These are phyloP conservation scores for Salvelinus sp. DNA, from an alignment of 2,113 vertebrate species.

Conservation along the genomic window DNA sequence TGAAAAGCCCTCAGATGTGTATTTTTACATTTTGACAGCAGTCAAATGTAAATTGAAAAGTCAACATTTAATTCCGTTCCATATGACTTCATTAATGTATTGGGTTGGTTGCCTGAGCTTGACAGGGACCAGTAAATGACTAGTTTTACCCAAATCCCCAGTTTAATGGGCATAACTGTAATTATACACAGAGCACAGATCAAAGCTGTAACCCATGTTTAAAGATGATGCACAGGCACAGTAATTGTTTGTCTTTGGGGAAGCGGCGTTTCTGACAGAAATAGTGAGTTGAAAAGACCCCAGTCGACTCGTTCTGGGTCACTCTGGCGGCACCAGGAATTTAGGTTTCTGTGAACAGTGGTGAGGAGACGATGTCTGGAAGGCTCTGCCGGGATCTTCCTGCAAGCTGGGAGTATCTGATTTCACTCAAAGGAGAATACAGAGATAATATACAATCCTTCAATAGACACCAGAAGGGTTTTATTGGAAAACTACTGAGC, in stretches of 20 bases:
- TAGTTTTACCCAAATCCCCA: background rate
- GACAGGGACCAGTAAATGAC: background rate
- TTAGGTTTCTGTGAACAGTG: too few relatives aligned
- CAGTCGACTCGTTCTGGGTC: conserved; percentile 6
- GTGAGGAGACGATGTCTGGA: conserved; percentile 9
- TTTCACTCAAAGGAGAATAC: conserved; percentile 14
- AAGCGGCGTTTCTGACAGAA: conserved; percentile 16
- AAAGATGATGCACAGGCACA: conserved; percentile 3
- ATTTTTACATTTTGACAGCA: conserved; percentile 1
- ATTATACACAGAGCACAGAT: background rate
- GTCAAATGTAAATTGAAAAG: background rate
- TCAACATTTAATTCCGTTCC: conserved; percentile 4
- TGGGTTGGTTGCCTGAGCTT: background rate
- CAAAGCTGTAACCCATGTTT: conserved; percentile 3
- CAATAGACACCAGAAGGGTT: background rate
- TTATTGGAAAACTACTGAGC: conserved; percentile 9
- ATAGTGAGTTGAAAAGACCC: conserved; percentile 5
- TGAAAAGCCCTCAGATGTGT: background rate
- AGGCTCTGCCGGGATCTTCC: conserved; percentile 10
- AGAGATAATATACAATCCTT: conserved; percentile 14
- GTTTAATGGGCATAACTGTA: background rate
- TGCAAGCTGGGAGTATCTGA: conserved; percentile 11
- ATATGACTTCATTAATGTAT: conserved; percentile 1
- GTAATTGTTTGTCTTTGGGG: conserved; percentile 10
- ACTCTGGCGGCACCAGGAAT: too few relatives aligned